Evolutionary conservation across 2,113 vertebrate species (phyloP).

Genomic region (Labrus mixtus): DNA sequence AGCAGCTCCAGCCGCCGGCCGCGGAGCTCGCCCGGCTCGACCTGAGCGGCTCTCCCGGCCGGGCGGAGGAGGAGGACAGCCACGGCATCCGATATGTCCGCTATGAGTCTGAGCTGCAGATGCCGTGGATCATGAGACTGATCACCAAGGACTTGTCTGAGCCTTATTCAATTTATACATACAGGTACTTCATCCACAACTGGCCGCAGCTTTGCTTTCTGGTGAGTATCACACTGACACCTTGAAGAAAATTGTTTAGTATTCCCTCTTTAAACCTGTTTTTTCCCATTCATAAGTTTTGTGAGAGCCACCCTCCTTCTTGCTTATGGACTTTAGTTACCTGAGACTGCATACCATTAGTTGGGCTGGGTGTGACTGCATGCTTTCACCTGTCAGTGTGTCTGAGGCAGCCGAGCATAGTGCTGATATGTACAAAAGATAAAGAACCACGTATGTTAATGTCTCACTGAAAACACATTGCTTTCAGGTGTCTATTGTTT

Average conservation of each 20-base stretch:
- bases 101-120: constrained; percentile 98
- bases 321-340: background rate
- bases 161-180: constrained; percentile 99
- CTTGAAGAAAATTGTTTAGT: background rate
- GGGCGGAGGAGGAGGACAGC: constrained; percentile 75
- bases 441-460: background rate
- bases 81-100: constrained; percentile 94
- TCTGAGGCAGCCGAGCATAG: background rate
- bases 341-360: background rate
- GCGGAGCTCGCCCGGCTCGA: constrained; percentile 83
- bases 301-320: background rate
- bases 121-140: constrained; percentile 99
- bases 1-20: constrained; percentile 74
- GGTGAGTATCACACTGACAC: constrained; percentile 87
- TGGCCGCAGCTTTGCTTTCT: constrained; percentile 99
- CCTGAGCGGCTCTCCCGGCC: constrained; percentile 65
- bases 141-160: constrained; percentile 99
- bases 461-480: background rate
- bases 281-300: background rate
- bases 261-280: too few species aligned
- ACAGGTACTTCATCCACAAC: constrained; percentile 99
- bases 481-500: background rate
- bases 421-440: background rate
- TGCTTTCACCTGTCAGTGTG: constrained; percentile 33
- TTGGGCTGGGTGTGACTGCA: constrained; percentile 46